phyloP scores from a whole-genome alignment of 2,113 vertebrate genomes.

The Cyrtonyx montezumae region DNA sequence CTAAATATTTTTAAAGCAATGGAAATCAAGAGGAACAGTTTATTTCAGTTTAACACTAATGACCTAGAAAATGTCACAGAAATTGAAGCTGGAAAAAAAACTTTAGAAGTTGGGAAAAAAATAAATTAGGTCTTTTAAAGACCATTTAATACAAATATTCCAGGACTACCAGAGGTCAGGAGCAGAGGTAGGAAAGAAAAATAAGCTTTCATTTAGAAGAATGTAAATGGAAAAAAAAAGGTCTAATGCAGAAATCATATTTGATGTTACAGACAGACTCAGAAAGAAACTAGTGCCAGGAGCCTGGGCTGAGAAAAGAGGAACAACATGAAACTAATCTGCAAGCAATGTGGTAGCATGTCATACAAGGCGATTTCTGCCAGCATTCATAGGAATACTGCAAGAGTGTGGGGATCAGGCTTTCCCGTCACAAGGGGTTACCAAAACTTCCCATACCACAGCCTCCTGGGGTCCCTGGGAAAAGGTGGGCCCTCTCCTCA shows the following conservation, averaged over 20 bases:
- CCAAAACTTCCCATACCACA: neutral
- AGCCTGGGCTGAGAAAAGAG: neutral
- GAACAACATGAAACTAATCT: neutral
- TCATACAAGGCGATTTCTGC: neutral
- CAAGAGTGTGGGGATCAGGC: neutral
- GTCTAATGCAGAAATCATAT: neutral
- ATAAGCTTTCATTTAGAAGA: conserved; percentile 16
- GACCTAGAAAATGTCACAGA: neutral
- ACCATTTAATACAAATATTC: conserved; percentile 1
- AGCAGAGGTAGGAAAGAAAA: conserved; percentile 9
- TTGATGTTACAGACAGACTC: neutral
- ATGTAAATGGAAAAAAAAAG: conserved; percentile 8
- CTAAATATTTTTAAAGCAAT: neutral
- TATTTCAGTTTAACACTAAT: conserved; percentile 9
- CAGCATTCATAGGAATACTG: neutral
- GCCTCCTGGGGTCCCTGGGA: accelerated
- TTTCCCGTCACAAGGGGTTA: neutral
- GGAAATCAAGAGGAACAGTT: neutral
- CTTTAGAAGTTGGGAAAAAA: neutral
- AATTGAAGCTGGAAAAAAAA: neutral
- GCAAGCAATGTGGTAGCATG: neutral
- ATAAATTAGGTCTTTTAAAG: neutral
- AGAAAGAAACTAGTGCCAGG: neutral
- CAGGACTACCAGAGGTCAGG: neutral
- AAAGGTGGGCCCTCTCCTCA: neutral